Base-by-base conservation (phyloP, 2,888 invertebrate species). In the Leistus spinibarbis region DNA sequence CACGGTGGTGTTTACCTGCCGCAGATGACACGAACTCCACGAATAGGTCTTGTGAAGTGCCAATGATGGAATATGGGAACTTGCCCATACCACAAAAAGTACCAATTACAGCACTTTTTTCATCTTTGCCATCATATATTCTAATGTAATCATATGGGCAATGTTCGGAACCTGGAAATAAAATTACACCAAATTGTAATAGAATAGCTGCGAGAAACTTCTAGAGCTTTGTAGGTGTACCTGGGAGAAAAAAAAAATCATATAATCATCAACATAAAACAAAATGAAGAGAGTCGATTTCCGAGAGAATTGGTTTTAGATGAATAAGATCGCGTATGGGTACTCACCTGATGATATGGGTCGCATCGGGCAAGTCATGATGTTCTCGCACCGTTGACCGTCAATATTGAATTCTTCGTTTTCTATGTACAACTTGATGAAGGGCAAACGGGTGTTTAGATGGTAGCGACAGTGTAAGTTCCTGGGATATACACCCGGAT, bases 361-460 rank as follows among this genome's bases (percentile, higher is more conserved):
- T 79, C 96, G 88, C 92, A 96, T 96, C 22, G 96, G 96, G 82
- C 96, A 97, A 0, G 96, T 95, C 94, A 97, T 96, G 80, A 96
- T 95, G 85, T 96, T 96, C 86, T 97, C 96, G 83, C 96, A 96
- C 72, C 96, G 89, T 82, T 96, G 96, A 0, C 96, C 96, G 81
- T 96, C 96, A 80, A 96, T 95, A 84, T 96, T 96, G 87, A 96
- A 96, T 85, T 96, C 95, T 84, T 96, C 95, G 84, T 96, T 96
- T 85, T 96, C 95, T 81, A 96, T 94, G 87, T 96, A 95, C 80
- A 95, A 88, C 86, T 95, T 95, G 84, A 96, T 96, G 87, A 95
- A 96, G 20, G 95, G 95, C 82, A 94, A 89, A 57, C 95, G 88
- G 3, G 96, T 96, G 88, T 95, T 96, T 69, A 97, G 89, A 82